phyloP scores from a whole-genome alignment of 2,797 vertebrate genomes.

The Schizopygopsis malacanthus region DNA sequence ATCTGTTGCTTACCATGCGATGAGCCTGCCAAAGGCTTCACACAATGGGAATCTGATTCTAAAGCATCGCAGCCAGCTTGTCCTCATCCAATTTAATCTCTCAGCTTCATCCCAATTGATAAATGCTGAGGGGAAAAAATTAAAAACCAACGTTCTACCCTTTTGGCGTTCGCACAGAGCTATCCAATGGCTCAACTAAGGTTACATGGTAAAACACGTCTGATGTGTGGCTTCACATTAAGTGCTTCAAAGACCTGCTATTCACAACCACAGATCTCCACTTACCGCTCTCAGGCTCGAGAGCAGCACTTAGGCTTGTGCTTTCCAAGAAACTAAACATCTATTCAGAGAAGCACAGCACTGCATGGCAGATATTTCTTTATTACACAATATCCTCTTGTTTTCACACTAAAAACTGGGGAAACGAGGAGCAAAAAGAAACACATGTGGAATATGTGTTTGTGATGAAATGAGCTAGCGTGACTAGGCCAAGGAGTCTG shows the following conservation, averaged over 20 bases:
- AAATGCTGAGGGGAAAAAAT: slow-evolving; percentile 20
- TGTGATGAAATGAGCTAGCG: slow-evolving; percentile 44
- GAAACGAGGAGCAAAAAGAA: slow-evolving; percentile 43
- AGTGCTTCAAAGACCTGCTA: slow-evolving; percentile 35
- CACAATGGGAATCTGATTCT: background rate
- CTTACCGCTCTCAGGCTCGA: slow-evolving; percentile 25
- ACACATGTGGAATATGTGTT: slow-evolving; percentile 42
- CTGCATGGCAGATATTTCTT: slow-evolving; percentile 25
- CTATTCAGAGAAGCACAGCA: slow-evolving; percentile 38
- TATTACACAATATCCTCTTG: slow-evolving; percentile 45
- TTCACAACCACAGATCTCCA: slow-evolving; percentile 24
- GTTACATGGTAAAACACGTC: slow-evolving; percentile 8
- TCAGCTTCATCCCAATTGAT: background rate
- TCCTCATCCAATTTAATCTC: slow-evolving; percentile 22
- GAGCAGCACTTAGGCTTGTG: slow-evolving; percentile 47
- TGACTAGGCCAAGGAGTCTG: slow-evolving; percentile 52
- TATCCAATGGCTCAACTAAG: slow-evolving; percentile 4
- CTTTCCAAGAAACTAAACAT: slow-evolving; percentile 43
- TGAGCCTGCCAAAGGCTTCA: background rate
- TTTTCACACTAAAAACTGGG: slow-evolving; percentile 22
- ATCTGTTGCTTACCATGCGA: slow-evolving; percentile 11
- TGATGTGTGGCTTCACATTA: slow-evolving; percentile 32
- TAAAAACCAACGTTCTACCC: background rate
- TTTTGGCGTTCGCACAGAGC: slow-evolving; percentile 32
- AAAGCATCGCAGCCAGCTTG: slow-evolving; percentile 7